phyloP scores from a whole-genome alignment of 2,113 vertebrate genomes.

The Athene cunicularia region DNA sequence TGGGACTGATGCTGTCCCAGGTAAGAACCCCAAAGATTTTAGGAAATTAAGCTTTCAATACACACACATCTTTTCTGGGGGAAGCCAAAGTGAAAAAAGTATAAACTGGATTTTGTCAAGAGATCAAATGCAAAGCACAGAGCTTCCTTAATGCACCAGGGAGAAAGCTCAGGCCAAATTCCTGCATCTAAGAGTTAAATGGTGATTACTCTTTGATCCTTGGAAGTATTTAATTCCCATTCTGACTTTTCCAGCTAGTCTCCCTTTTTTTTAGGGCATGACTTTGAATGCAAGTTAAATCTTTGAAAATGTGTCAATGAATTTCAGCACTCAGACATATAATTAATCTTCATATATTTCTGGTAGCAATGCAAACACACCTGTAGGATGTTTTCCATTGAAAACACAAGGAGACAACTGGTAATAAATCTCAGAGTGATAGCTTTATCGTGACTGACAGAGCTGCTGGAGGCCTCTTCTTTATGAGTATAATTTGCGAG shows the following conservation, averaged over 20 bases:
- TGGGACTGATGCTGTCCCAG: neutral
- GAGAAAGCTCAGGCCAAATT: neutral
- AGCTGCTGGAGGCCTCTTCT: slow-evolving; percentile 70
- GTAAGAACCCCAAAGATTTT: neutral
- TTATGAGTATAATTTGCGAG: slow-evolving; percentile 75
- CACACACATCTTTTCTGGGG: fast-evolving
- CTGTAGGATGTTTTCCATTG: slow-evolving; percentile 74
- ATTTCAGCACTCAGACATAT: slow-evolving; percentile 53
- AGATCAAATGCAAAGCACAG: neutral
- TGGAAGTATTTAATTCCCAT: neutral
- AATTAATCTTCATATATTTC: slow-evolving; percentile 78
- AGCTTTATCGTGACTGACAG: slow-evolving; percentile 73
- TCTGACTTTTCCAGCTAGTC: neutral
- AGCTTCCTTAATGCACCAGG: neutral
- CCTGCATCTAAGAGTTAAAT: neutral
- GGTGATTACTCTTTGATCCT: neutral
- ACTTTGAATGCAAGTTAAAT: slow-evolving; percentile 64
- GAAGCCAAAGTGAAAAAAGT: neutral
- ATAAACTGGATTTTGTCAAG: neutral
- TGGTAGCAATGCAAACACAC: slow-evolving; percentile 71
- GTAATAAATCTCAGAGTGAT: slow-evolving; percentile 76
- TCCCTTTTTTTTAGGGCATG: neutral
- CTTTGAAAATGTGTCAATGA: slow-evolving; percentile 68
- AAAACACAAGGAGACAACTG: slow-evolving; percentile 66
- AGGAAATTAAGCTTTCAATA: neutral